Evolutionary conservation across 2,113 vertebrate genomes (phyloP).

Genomic region (Sciurus niger): DNA sequence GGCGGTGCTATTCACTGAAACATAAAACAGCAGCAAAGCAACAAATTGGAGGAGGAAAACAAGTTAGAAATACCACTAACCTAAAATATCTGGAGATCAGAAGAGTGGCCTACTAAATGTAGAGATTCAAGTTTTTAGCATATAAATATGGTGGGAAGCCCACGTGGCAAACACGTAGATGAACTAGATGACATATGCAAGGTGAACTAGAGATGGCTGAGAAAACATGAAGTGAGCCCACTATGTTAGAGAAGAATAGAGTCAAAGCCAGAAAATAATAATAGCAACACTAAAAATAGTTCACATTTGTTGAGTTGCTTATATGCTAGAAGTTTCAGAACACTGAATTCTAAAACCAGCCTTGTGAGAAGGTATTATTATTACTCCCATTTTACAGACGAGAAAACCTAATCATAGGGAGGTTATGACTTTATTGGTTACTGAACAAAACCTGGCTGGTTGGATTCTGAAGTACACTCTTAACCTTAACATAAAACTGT

Average conservation of each 20-base stretch:
- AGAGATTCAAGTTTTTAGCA: background rate
- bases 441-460: background rate
- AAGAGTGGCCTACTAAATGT: background rate
- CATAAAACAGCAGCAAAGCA: slow-evolving; percentile 27
- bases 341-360: slow-evolving; percentile 42
- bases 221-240: background rate
- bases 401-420: background rate
- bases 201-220: background rate
- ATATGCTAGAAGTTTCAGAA: background rate
- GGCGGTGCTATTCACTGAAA: slow-evolving; percentile 13
- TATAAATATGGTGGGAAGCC: background rate
- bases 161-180: background rate
- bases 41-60: background rate
- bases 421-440: background rate
- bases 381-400: background rate
- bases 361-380: background rate
- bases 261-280: slow-evolving; percentile 34
- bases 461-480: background rate
- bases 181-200: background rate
- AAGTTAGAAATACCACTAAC: background rate
- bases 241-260: background rate
- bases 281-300: background rate
- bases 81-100: background rate
- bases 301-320: slow-evolving; percentile 31
- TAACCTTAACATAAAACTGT: background rate